A percentile compares a stretch with the other conserved stretches of the same genome.
Conservation (phyloP, 92 coral and sea anemone genomes). For the Palythoa caribaeorum region DNA sequence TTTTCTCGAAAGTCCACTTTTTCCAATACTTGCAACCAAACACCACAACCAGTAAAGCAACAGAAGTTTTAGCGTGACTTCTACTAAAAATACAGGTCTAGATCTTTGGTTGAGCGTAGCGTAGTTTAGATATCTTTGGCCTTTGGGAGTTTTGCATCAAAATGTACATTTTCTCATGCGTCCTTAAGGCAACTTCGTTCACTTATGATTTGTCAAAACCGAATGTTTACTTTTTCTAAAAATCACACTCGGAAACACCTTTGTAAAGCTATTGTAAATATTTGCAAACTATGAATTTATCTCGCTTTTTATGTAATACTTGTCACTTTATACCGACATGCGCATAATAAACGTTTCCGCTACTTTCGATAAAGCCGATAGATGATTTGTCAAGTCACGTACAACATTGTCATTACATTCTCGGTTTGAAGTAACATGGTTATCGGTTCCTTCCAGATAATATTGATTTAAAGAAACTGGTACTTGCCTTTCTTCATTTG, state of each 20-base stretch:
- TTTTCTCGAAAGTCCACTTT: too few species aligned
- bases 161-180: background rate
- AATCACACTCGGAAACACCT: background rate
- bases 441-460: too few species aligned
- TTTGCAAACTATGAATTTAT: conserved; percentile 17
- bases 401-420: background rate
- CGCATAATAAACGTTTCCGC: background rate
- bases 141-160: background rate
- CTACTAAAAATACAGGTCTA: background rate
- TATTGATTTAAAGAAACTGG: background rate
- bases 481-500: background rate
- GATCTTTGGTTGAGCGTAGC: background rate
- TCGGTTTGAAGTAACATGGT: too few species aligned
- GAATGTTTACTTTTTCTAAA: background rate
- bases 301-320: background rate
- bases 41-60: too few species aligned
- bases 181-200: background rate
- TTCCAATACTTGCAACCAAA: too few species aligned
- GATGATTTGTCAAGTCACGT: background rate
- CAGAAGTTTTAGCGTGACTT: background rate
- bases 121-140: background rate
- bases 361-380: background rate
- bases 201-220: background rate
- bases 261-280: conserved; percentile 13
- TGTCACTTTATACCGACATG: background rate